Evolutionary conservation across 2,113 vertebrate genomes (phyloP).

Genomic region (Gymnarchus niloticus): DNA sequence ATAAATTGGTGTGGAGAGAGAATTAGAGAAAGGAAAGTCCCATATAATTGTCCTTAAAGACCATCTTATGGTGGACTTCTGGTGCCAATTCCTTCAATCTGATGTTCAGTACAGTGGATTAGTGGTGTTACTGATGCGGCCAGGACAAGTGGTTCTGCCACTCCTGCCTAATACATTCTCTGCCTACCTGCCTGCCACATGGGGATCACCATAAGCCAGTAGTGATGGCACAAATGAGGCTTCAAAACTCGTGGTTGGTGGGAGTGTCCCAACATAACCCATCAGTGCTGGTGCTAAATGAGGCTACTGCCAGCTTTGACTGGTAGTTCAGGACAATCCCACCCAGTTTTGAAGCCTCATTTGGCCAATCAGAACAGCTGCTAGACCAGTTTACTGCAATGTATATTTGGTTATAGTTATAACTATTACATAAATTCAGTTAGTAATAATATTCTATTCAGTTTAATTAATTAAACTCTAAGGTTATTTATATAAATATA

Average conservation of each 20-base stretch:
- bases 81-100: neutral
- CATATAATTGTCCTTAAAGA: neutral
- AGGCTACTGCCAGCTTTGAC: too few species aligned
- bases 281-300: too few species aligned
- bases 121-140: neutral
- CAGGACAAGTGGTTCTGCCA: neutral
- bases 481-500: neutral
- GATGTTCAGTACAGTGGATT: neutral
- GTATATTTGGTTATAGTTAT: too few species aligned
- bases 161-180: neutral
- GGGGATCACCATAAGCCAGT: too few species aligned
- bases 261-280: too few species aligned
- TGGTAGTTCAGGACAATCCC: too few species aligned
- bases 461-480: neutral
- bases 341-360: neutral
- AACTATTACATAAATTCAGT: too few species aligned
- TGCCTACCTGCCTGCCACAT: neutral
- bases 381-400: neutral
- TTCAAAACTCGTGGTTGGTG: too few species aligned
- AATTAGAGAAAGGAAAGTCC: neutral
- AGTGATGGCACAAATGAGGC: too few species aligned
- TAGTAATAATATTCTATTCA: neutral
- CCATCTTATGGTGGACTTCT: neutral
- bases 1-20: neutral
- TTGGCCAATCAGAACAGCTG: neutral